Conservation (phyloP, 2,888 invertebrate genomes). For the Metallyticus violacea region DNA sequence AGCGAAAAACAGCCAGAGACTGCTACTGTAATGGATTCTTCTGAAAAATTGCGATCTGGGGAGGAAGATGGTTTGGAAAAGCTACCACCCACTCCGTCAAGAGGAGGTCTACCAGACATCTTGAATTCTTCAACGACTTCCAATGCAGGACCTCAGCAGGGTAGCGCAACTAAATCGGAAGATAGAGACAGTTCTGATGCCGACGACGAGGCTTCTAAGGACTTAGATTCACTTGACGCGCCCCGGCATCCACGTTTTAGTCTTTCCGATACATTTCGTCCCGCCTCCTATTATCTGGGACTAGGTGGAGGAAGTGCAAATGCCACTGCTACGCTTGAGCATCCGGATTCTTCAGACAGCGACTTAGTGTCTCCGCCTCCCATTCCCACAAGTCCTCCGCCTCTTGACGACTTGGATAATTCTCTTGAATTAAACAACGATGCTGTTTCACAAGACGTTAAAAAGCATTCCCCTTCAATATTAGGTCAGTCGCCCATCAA, state of each 20-base stretch:
- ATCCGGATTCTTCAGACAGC: constrained; percentile 77
- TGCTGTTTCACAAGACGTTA: constrained; percentile 37
- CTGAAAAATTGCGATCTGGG: neutral
- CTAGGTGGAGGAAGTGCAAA: constrained; percentile 32
- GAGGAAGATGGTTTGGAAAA: constrained; percentile 22
- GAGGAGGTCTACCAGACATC: constrained; percentile 59
- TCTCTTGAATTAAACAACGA: constrained; percentile 45
- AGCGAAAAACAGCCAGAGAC: neutral
- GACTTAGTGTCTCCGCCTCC: constrained; percentile 78
- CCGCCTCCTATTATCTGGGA: constrained; percentile 82
- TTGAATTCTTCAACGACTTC: constrained; percentile 48
- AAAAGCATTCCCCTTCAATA: constrained; percentile 38
- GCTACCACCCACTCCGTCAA: constrained; percentile 40
- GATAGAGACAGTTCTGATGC: constrained; percentile 68
- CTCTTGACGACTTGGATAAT: constrained; percentile 67
- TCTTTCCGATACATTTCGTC: constrained; percentile 82
- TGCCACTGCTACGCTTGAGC: constrained; percentile 49
- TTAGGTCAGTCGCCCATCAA: neutral
- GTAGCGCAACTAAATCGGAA: neutral
- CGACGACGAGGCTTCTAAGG: constrained; percentile 78
- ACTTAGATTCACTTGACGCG: constrained; percentile 62
- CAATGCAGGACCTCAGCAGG: constrained; percentile 12
- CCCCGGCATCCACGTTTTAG: constrained; percentile 76
- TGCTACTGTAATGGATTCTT: neutral
- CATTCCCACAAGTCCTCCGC: constrained; percentile 71